These are phyloP conservation scores for Choreutis nemorana DNA, from an alignment of 2,888 invertebrate species.

Conservation along the genomic window DNA sequence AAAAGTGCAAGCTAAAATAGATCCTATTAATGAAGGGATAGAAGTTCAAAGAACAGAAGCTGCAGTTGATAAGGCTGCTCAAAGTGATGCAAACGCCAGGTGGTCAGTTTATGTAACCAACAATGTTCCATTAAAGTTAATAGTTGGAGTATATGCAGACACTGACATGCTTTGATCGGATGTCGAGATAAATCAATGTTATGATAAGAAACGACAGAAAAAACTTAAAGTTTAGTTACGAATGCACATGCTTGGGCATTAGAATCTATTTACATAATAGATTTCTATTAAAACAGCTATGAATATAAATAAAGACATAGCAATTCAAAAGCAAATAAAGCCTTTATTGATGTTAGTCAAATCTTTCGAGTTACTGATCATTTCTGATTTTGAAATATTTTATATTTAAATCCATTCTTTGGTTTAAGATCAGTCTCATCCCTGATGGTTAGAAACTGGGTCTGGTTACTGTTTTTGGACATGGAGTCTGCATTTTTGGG, in stretches of 20 bases:
- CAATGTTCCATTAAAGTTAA: conserved; percentile 37
- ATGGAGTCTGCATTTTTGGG: conserved; percentile 35
- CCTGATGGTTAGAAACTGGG: conserved; percentile 40
- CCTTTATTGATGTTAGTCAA: too few species aligned
- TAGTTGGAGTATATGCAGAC: conserved; percentile 13
- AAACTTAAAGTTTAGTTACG: background rate
- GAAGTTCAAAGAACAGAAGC: too few species aligned
- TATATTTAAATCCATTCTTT: too few species aligned
- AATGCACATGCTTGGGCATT: background rate
- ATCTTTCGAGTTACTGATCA: too few species aligned
- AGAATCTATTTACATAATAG: background rate
- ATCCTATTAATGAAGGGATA: too few species aligned
- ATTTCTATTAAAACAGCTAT: too few species aligned
- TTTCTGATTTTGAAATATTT: too few species aligned
- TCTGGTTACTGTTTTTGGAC: conserved; percentile 37
- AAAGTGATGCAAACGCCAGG: conserved; percentile 38
- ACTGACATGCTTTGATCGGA: conserved; percentile 21
- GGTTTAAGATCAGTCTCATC: too few species aligned
- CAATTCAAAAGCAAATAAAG: too few species aligned
- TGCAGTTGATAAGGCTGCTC: too few species aligned
- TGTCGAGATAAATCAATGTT: conserved; percentile 6
- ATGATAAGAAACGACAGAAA: conserved; percentile 6
- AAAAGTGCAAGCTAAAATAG: too few species aligned
- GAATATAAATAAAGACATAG: too few species aligned
- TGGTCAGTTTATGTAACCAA: conserved; percentile 35